Base-by-base conservation (phyloP, 2,113 vertebrate genomes). In the Spilogale gracilis region DNA sequence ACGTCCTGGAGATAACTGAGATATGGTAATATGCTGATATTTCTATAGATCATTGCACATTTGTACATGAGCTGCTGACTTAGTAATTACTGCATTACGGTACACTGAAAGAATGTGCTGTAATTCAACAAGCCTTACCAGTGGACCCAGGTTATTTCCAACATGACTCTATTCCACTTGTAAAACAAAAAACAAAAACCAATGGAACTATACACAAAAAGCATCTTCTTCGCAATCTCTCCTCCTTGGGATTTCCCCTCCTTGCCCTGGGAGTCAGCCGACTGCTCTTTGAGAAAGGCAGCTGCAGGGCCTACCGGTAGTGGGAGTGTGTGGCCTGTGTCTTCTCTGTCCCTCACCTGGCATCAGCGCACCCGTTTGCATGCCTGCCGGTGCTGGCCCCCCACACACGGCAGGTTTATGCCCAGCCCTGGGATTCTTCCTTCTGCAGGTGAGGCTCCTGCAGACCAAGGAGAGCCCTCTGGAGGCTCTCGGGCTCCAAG, bases 271-370 rank as follows among this genome's bases (percentile, higher is more conserved):
- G 61, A n/a, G 61, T 63, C 54, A 11, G 32, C 60, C 27, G 43
- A 14, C 38, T 73, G 7, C 17, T 21, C 9, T 50, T 45, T 50
- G 52, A 63, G 79, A 63, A 63, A 43, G 69, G 45, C 63, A 8
- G 48, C 65, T 43, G 9, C 0, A 8, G n/a, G 13, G 9, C 30
- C 38, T 3, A 6, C 12, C 4, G 18, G 9, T 2, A 3, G 74
- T 18, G 6, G 45, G 58, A 43, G 0, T 6, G 18, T n/a, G 63
- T 8, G 56, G 23, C 18, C n/a, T 20, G 11, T 50, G 52, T 18
- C 23, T 85, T 71, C 32, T 27, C 61, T 3, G 0, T 9, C 23
- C 25, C 13, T 85, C 6, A 23, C n/a, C 63, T 54, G 50, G 85
- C 54, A 9, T 61, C 13, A 0, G 38, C 43, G 9, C 23, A 6